These are phyloP conservation scores for Tragelaphus strepsiceros DNA, from an alignment of 2,113 vertebrate genomes.

Conservation along the genomic window DNA sequence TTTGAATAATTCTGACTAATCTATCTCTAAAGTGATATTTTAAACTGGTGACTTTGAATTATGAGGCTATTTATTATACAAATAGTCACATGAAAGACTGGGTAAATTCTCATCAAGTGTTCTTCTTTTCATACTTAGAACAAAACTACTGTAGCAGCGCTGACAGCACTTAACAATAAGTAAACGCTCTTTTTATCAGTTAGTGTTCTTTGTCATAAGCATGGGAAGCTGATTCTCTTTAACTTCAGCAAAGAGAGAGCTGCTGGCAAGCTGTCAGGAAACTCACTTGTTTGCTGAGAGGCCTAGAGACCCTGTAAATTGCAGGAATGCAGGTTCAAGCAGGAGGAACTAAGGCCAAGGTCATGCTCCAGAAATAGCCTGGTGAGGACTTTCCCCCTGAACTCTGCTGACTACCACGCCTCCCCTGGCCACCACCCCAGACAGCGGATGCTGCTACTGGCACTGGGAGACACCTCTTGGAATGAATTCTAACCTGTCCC, in stretches of 20 bases:
- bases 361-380: background rate
- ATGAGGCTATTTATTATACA: background rate
- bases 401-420: background rate
- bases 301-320: background rate
- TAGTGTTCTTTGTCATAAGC: background rate
- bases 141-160: background rate
- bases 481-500: background rate
- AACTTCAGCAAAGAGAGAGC: background rate
- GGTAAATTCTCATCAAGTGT: background rate
- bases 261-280: slow-evolving; percentile 19
- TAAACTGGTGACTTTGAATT: background rate
- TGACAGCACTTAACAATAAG: background rate
- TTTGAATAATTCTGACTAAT: background rate
- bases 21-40: background rate
- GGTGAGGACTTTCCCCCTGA: background rate
- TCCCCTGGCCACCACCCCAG: background rate
- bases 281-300: background rate
- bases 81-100: background rate
- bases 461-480: background rate
- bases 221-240: background rate
- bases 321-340: background rate
- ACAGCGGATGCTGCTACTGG: background rate
- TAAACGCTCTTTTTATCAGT: background rate
- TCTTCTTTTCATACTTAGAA: background rate
- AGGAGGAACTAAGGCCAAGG: background rate